Evolutionary conservation across 2,797 vertebrate genomes (phyloP).

Genomic region (Eptatretus atami): DNA sequence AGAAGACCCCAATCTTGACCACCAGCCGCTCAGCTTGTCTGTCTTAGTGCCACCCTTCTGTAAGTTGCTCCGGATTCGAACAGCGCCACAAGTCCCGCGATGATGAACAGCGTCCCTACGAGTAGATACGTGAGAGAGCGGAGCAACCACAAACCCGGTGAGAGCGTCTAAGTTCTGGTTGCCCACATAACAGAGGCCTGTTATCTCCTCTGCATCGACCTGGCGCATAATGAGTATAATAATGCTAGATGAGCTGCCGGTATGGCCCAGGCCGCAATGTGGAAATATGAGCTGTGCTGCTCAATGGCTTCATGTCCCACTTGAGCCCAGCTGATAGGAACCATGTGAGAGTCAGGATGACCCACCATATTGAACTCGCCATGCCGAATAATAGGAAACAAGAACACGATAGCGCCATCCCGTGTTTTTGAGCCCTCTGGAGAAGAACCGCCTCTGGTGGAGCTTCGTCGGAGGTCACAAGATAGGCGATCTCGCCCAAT

Average conservation of each 20-base stretch:
- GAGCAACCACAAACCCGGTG: constrained; percentile 68
- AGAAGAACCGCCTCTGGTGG: constrained; percentile 44
- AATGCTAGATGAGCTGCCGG: too few relatives aligned
- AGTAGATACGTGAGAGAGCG: constrained; percentile 69
- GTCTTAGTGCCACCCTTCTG: constrained; percentile 88
- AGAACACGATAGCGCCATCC: constrained; percentile 92
- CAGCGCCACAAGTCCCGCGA: constrained; percentile 78
- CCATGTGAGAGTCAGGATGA: constrained; percentile 76
- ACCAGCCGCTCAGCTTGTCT: constrained; percentile 84
- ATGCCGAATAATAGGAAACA: constrained; percentile 97
- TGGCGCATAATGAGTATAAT: constrained; percentile 64
- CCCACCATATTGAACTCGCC: constrained; percentile 96
- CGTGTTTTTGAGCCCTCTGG: constrained; percentile 85
- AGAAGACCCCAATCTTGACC: constrained; percentile 84
- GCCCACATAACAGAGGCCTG: constrained; percentile 73
- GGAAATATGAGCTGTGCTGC: constrained; percentile 92
- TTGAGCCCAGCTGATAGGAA: constrained; percentile 85
- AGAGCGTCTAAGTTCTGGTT: constrained; percentile 38
- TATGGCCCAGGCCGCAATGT: constrained; percentile 76
- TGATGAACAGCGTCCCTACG: constrained; percentile 66
- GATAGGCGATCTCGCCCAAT: constrained; percentile 66
- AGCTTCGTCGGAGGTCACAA: constrained; percentile 56
- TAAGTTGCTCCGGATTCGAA: constrained; percentile 90
- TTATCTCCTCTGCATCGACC: constrained; percentile 46
- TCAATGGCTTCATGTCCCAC: constrained; percentile 94